Conservation (phyloP, 2,888 invertebrate species). For the Onthophagus sagittarius region DNA sequence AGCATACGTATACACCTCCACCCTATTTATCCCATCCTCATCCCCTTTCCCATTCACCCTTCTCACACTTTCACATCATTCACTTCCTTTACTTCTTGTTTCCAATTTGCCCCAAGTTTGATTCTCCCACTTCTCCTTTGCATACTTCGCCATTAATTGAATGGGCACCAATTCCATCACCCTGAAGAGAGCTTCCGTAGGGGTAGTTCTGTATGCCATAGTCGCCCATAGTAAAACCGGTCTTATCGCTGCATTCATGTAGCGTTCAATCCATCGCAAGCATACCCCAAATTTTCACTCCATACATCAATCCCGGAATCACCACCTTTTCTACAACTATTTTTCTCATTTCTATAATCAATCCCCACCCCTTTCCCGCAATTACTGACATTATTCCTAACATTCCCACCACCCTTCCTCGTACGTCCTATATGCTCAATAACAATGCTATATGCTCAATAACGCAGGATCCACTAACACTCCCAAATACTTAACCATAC, state of each 20-base stretch:
- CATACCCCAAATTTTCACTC: conserved; percentile 28
- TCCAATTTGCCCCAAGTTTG: not conserved
- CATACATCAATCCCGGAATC: conserved; percentile 26
- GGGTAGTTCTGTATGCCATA: conserved; percentile 24
- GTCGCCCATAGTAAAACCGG: conserved; percentile 24
- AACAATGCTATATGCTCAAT: no score
- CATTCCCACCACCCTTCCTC: not conserved
- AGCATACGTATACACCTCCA: no score
- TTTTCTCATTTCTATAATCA: not conserved
- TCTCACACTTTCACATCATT: no score
- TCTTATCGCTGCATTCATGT: conserved; percentile 24
- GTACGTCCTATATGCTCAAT: not conserved
- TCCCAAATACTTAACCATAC: not conserved
- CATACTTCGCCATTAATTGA: not conserved
- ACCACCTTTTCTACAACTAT: conserved; percentile 8
- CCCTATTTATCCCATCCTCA: no score
- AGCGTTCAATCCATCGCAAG: conserved; percentile 20
- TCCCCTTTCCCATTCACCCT: no score
- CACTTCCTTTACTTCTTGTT: not conserved
- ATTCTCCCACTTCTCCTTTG: no score
- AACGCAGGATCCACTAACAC: not conserved
- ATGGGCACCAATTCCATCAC: conserved; percentile 14
- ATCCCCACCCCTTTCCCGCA: conserved; percentile 5
- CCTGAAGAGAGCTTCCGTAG: conserved; percentile 17
- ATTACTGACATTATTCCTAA: not conserved